Evolutionary conservation across 2,797 vertebrate genomes (phyloP).

Genomic region (Paramormyrops hopkinsi): DNA sequence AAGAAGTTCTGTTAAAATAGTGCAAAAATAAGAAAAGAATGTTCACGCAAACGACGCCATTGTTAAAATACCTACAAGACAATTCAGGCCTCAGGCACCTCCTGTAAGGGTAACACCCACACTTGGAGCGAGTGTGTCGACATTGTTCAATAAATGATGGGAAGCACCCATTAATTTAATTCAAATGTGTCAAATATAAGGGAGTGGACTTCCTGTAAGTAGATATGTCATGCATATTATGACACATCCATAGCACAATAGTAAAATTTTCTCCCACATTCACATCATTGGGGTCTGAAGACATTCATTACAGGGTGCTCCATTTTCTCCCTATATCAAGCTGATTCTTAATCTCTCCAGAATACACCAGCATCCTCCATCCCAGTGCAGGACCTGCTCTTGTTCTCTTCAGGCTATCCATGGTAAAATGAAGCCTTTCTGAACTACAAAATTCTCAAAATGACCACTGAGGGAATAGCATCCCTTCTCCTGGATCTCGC

Average conservation of each 20-base stretch:
- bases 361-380: background rate
- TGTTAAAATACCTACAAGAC: background rate
- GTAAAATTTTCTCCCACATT: slow-evolving; percentile 4
- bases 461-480: background rate
- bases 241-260: slow-evolving; percentile 8
- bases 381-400: background rate
- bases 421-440: background rate
- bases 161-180: slow-evolving; percentile 18
- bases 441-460: background rate
- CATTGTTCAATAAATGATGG: background rate
- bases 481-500: background rate
- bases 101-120: background rate
- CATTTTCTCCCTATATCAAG: background rate
- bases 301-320: background rate
- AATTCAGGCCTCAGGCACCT: background rate
- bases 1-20: background rate
- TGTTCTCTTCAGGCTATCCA: background rate
- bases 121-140: background rate
- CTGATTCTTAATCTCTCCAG: background rate
- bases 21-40: slow-evolving; percentile 2
- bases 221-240: background rate
- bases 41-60: background rate
- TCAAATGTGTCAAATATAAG: background rate
- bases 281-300: background rate
- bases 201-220: background rate